Evolutionary conservation across 2,797 vertebrate genomes (phyloP).

Genomic region (Chelon labrosus): DNA sequence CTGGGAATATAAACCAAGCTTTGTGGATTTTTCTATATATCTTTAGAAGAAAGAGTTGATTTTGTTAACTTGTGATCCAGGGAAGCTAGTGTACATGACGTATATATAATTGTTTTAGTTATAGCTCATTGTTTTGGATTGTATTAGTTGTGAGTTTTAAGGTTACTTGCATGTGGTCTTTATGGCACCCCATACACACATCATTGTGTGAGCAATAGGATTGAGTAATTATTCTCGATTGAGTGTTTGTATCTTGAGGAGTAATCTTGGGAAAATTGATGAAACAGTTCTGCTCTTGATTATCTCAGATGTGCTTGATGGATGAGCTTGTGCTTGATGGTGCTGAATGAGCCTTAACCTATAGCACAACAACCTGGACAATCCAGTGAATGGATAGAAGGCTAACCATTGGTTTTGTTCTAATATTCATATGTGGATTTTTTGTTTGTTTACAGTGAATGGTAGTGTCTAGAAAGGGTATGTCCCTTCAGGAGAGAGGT

Average conservation of each 20-base stretch:
- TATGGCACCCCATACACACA: neutral
- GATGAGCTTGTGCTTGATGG: neutral
- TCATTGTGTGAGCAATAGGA: conserved; percentile 9
- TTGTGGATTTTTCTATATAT: neutral
- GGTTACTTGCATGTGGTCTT: neutral
- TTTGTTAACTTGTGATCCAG: neutral
- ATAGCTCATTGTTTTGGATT: conserved; percentile 9
- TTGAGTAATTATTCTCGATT: conserved; percentile 10
- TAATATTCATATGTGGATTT: conserved; percentile 24
- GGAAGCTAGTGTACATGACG: neutral
- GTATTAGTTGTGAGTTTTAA: conserved; percentile 8
- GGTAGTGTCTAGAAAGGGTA: conserved; percentile 99
- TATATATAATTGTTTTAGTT: neutral
- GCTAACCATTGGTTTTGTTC: conserved; percentile 2
- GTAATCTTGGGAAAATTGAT: neutral
- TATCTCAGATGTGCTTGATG: conserved; percentile 12
- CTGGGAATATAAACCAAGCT: neutral
- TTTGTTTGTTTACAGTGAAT: conserved; percentile 91
- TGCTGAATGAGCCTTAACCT: neutral
- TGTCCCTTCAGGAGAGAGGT: conserved; percentile 99
- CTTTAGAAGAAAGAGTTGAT: neutral
- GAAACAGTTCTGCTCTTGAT: conserved; percentile 9
- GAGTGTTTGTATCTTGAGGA: conserved; percentile 1
- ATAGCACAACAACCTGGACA: neutral
- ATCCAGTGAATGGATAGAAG: neutral